Base-by-base conservation (phyloP, 1,140 invertebrate genomes). In the Theocolax elegans region DNA sequence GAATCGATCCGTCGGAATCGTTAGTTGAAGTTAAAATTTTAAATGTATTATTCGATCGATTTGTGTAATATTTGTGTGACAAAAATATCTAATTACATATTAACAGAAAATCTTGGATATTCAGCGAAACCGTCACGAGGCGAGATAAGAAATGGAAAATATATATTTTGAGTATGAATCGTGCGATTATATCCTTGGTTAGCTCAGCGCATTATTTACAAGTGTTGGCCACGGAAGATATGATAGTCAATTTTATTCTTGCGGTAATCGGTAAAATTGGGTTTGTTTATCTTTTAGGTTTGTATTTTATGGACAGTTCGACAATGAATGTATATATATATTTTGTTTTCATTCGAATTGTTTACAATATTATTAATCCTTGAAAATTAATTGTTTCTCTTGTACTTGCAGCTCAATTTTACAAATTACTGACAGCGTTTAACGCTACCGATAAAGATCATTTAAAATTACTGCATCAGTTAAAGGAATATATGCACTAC, bases 281-380 rank as follows among this genome's bases (percentile, higher is more conserved):
- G 44, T 78, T 78, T n/a, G 76, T 83, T 63, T 84, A 79, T 70
- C 29, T 83, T 21, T 48, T 85, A 35, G 72, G 82, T 84, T 68
- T 35, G 59, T 62, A 51, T 51, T 44, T 53, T 6, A 35, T 35
- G 10, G 4, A 6, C 12, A 53, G 3, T 6, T 35, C 29, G 29
- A 53, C n/a, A 53, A 53, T 49, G 2, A 49, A 10, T 25, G 3
- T 4, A 53, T 53, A 29, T 53, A 53, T 29, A 27, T 53, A 1
- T 35, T 54, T 40, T 40, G 21, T 15, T 23, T 29, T 40, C 21
- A 31, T 19, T 40, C 9, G 25, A 54, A 10, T 31, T 35, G 2
- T 3, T 35, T 19, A 54, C 4, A 31, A 54, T n/a, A n/a, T n/a
- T n/a, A n/a, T n/a, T n/a, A n/a, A n/a, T n/a, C n/a, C n/a, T n/a